Base-by-base conservation (phyloP, 1,140 invertebrate species). In the Caerostris extrusa region DNA sequence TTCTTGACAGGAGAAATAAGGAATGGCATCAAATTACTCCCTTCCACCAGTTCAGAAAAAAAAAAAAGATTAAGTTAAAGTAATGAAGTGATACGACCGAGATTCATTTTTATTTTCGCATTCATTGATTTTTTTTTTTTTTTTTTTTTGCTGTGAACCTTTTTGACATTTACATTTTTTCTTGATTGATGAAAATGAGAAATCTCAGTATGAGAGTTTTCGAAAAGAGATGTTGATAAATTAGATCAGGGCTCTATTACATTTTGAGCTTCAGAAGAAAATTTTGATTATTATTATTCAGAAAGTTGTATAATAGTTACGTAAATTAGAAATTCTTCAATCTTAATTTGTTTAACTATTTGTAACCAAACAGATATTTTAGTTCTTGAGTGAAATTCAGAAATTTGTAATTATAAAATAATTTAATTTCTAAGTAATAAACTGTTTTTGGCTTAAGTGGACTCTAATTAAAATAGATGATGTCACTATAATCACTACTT, bases 11-110 rank as follows among this genome's bases (percentile, higher is more conserved):
- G 56, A 3, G 50, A 57, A 57, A 60, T 19, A 58, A 85, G 56
- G 19, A 85, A 85, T 85, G 57, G 56, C 83, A 60, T 85, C 56
- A 85, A 85, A 85, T 85, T 85, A 85, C 83, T 58, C 56, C n/a
- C 58, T n/a, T 57, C n/a, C n/a, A 85, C 58, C 56, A 85, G 83
- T 85, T n/a, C 5, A 57, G 83, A 58, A 60, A 17, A 14, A 85
- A 14, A 85, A 58, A 60, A 7, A 34, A 56, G 17, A 19, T 85
- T 57, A 58, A n/a, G 83, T 58, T 5, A 34, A 60, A 85, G 57
- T 85, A 85, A 60, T 85, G 83, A 85, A 85, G 19, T 17, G 56
- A n/a, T 60, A 19, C 55, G 6, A 50, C 71, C 34, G 34, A 60
- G 56, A 60, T 50, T 82, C 12, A 60, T 85, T 85, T 85, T 60